These are phyloP conservation scores for Hippoglossus stenolepis DNA, from an alignment of 2,113 vertebrate genomes.

Conservation along the genomic window DNA sequence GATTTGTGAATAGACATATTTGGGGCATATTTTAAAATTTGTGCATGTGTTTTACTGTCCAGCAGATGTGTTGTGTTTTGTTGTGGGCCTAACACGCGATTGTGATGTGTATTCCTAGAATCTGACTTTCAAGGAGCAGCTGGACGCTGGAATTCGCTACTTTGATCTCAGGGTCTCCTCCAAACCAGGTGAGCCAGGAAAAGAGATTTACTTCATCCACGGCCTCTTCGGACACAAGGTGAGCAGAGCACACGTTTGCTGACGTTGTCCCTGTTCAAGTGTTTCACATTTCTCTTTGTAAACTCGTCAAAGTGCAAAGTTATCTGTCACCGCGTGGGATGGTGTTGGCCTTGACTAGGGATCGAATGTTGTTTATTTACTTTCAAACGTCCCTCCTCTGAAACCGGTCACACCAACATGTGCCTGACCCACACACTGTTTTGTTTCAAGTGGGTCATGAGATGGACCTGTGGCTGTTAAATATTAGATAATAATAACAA, in stretches of 20 bases:
- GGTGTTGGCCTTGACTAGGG: background rate
- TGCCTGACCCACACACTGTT: background rate
- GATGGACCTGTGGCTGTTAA: too few relatives aligned
- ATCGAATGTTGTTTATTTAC: conserved; percentile 37
- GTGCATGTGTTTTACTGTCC: background rate
- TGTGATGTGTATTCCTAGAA: conserved; percentile 72
- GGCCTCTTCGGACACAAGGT: conserved; percentile 95
- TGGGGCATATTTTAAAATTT: background rate
- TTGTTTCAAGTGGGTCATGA: background rate
- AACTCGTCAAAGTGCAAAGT: too few relatives aligned
- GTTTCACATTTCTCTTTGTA: background rate
- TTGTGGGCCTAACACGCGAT: background rate
- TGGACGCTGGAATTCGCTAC: conserved; percentile 96
- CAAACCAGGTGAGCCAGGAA: conserved; percentile 88
- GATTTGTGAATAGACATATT: background rate
- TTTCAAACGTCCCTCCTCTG: conserved; percentile 27
- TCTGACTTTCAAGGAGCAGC: conserved; percentile 93
- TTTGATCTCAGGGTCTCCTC: conserved; percentile 98
- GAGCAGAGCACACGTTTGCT: background rate
- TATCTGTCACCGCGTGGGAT: background rate
- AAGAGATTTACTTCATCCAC: conserved; percentile 96
- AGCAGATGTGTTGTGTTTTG: background rate
- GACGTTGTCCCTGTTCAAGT: background rate
- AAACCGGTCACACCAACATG: conserved; percentile 15
- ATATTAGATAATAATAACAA: too few relatives aligned